A percentile compares a stretch with the other conserved stretches of the same genome.
Conservation (phyloP, 2,888 invertebrate species). For the Choristoneura rosaceana region DNA sequence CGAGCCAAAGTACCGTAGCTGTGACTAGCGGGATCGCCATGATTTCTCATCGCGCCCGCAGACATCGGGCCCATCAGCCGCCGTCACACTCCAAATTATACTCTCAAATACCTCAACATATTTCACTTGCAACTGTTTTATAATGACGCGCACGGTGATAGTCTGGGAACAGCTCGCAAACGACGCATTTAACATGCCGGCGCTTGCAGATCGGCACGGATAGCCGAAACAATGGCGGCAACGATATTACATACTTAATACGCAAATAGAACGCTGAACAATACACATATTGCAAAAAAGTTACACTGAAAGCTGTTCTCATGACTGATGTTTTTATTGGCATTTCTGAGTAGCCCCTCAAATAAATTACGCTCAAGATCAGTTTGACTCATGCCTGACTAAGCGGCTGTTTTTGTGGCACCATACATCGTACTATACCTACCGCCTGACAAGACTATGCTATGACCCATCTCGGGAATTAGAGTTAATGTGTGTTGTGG, state of each 20-base stretch:
- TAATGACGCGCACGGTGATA: slow-evolving; percentile 77
- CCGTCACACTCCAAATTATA: slow-evolving; percentile 75
- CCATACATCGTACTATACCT: slow-evolving; percentile 51
- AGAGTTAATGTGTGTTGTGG: slow-evolving; percentile 17
- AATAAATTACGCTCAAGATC: slow-evolving; percentile 57
- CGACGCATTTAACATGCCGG: slow-evolving; percentile 70
- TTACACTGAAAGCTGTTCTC: slow-evolving; percentile 58
- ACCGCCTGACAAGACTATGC: slow-evolving; percentile 55
- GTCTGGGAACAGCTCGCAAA: slow-evolving; percentile 77
- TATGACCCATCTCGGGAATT: slow-evolving; percentile 60
- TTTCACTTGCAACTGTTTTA: slow-evolving; percentile 77
- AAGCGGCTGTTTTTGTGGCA: slow-evolving; percentile 66
- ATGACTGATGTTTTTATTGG: slow-evolving; percentile 59
- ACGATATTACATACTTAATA: slow-evolving; percentile 55
- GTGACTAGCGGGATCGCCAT: slow-evolving; percentile 77
- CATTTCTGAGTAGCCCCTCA: slow-evolving; percentile 65
- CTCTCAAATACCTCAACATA: slow-evolving; percentile 75
- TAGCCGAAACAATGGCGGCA: slow-evolving; percentile 79
- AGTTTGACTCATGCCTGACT: slow-evolving; percentile 76
- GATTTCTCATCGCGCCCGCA: slow-evolving; percentile 71
- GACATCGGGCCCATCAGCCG: slow-evolving; percentile 44
- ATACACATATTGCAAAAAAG: slow-evolving; percentile 63
- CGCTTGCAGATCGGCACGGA: slow-evolving; percentile 72
- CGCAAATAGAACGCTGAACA: slow-evolving; percentile 69
- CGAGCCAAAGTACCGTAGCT: slow-evolving; percentile 80